A percentile compares a stretch with the other conserved stretches of the same genome.
phyloP scores from a whole-genome alignment of 1,140 invertebrate species.

The Apis florea region DNA sequence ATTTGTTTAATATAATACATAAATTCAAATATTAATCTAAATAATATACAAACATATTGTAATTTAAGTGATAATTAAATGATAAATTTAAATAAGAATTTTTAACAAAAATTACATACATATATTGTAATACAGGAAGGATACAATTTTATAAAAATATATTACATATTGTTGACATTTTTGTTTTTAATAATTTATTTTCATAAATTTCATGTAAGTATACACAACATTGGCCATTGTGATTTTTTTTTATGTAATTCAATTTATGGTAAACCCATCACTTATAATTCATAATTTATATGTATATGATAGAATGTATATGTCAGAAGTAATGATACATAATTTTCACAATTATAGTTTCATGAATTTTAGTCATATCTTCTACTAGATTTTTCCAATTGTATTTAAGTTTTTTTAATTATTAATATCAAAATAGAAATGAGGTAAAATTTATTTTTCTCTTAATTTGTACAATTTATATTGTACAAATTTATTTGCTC shows the following conservation, averaged over 20 bases:
- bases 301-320: constrained; percentile 17
- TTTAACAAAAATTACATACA: not conserved
- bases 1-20: not conserved
- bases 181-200: constrained; percentile 57
- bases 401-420: not conserved
- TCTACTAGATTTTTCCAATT: not conserved
- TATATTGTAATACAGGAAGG: not conserved
- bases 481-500: constrained; percentile 12
- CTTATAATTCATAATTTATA: constrained; percentile 18
- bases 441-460: not conserved
- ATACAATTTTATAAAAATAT: constrained; percentile 4
- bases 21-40: not conserved
- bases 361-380: not conserved
- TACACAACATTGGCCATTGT: constrained; percentile 53
- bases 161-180: not conserved
- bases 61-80: not conserved
- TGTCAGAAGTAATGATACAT: constrained; percentile 8
- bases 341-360: constrained; percentile 14
- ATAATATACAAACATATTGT: not conserved
- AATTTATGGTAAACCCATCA: constrained; percentile 13
- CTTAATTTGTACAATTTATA: constrained; percentile 4
- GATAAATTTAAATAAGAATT: not conserved
- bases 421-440: not conserved
- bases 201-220: constrained; percentile 54
- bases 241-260: constrained; percentile 22